Percentiles rank a stretch among this genome's conserved stretches.
Evolutionary conservation across 2,113 vertebrate species (phyloP).

Genomic region (Gymnarchus niloticus): DNA sequence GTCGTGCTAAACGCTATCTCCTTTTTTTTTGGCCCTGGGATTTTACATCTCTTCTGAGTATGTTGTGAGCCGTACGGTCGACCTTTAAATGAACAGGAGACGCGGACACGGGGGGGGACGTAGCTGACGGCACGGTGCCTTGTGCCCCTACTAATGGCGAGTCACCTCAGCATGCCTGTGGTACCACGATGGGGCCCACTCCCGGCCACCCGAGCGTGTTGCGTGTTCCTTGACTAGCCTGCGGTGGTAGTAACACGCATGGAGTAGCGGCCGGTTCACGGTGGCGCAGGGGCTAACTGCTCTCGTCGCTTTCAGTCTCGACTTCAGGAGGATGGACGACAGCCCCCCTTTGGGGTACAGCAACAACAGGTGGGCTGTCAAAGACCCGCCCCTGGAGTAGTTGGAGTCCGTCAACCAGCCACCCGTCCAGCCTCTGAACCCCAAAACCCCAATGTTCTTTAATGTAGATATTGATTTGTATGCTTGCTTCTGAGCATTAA

Average conservation of each 20-base stretch:
- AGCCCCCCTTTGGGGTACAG: conserved; percentile 60
- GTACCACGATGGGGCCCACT: not conserved
- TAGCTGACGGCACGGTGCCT: not conserved
- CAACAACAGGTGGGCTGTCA: conserved; percentile 67
- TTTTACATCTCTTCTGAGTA: not conserved
- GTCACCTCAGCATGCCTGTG: not conserved
- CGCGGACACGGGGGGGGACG: not conserved
- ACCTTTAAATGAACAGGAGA: not conserved
- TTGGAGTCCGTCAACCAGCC: not conserved
- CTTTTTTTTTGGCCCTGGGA: not conserved
- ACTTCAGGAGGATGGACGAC: conserved; percentile 70
- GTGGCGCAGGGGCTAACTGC: conserved; percentile 48
- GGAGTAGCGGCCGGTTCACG: not conserved
- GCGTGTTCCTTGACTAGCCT: not conserved
- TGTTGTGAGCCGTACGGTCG: not conserved
- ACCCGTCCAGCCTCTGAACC: not conserved
- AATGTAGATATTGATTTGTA: not conserved
- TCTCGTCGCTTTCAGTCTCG: conserved; percentile 71
- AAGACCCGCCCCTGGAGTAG: conserved; percentile 22
- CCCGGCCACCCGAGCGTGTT: not conserved
- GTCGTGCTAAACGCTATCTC: not conserved
- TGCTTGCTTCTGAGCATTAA: not conserved
- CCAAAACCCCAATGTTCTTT: not conserved
- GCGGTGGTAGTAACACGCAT: not conserved
- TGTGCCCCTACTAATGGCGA: not conserved